These are phyloP conservation scores for Eristalinus aeneus DNA, from an alignment of 2,888 invertebrate species.

Conservation along the genomic window DNA sequence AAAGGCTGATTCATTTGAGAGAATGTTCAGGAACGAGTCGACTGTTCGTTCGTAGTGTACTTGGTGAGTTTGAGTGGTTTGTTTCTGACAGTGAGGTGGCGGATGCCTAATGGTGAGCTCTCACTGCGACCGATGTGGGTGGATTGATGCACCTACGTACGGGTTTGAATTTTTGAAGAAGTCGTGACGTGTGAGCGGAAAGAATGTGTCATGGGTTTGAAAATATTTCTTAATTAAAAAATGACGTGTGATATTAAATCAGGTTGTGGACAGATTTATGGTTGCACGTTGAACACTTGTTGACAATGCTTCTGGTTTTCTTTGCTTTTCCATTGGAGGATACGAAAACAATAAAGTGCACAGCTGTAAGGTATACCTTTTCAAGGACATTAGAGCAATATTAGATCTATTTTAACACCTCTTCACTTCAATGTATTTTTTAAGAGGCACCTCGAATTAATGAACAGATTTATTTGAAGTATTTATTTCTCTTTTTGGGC, in stretches of 20 bases:
- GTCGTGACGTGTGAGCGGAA: neutral
- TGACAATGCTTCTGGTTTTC: neutral
- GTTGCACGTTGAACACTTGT: no score
- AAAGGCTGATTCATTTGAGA: constrained; percentile 54
- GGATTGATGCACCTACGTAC: constrained; percentile 29
- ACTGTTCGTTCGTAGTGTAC: constrained; percentile 49
- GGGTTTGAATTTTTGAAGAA: neutral
- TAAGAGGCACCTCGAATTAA: no score
- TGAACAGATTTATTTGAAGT: no score
- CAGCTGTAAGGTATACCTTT: no score
- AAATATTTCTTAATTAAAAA: neutral
- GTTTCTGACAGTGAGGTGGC: constrained; percentile 7
- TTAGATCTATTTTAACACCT: no score
- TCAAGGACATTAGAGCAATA: no score
- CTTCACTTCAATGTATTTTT: no score
- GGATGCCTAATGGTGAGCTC: constrained; percentile 34
- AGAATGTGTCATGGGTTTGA: neutral
- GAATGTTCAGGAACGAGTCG: constrained; percentile 36
- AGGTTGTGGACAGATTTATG: neutral
- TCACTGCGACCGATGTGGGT: constrained; percentile 23
- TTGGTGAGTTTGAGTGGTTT: constrained; percentile 17
- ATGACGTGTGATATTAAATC: neutral
- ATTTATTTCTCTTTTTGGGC: no score
- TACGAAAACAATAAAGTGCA: no score
- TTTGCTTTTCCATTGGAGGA: neutral